Conservation (phyloP, 2,797 vertebrate genomes). For the Agapornis canus region DNA sequence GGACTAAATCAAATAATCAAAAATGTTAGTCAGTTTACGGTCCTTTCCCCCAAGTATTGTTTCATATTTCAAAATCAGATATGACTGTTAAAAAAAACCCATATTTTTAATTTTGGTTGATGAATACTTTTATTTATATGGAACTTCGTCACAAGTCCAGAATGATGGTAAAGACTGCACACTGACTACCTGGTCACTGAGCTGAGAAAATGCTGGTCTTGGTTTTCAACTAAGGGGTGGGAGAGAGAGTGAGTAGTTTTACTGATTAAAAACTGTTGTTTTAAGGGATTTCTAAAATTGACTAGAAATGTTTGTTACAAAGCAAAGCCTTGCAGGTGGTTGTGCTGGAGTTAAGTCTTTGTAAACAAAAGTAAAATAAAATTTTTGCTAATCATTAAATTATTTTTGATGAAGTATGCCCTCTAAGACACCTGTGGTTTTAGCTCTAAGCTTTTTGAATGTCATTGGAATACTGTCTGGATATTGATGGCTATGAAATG, state of each 20-base stretch:
- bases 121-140: background rate
- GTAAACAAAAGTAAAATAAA: constrained; percentile 49
- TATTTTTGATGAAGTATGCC: background rate
- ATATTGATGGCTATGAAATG: background rate
- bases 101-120: background rate
- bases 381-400: constrained; percentile 31
- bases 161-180: background rate
- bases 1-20: background rate
- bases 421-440: background rate
- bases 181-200: background rate
- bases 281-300: background rate
- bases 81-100: background rate
- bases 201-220: background rate
- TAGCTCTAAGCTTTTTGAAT: background rate
- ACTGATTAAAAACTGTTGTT: background rate
- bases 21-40: background rate
- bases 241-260: background rate
- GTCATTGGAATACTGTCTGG: background rate
- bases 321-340: background rate
- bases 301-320: background rate
- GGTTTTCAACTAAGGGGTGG: background rate
- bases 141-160: constrained; percentile 2
- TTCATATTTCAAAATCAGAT: constrained; percentile 36
- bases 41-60: constrained; percentile 56
- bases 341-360: constrained; percentile 30